A percentile compares a stretch with the other conserved stretches of the same genome.
phyloP scores from a whole-genome alignment of 2,888 invertebrate genomes.

The Hirudinaria manillensis region DNA sequence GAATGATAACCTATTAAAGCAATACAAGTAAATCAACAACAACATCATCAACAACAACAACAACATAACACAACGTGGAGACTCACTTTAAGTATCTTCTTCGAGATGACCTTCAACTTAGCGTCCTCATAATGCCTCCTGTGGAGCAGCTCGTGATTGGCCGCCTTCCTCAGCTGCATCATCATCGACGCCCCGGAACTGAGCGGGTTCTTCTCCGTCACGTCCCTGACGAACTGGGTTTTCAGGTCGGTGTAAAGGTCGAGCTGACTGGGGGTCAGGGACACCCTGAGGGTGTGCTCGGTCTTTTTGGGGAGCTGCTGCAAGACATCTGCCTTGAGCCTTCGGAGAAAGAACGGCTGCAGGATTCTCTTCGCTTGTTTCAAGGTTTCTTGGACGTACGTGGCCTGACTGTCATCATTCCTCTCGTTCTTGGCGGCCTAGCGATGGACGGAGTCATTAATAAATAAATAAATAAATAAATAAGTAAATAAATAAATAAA shows the following conservation, averaged over 20 bases:
- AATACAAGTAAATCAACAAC: background rate
- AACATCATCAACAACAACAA: no score
- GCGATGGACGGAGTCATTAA: no score
- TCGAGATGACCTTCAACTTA: conserved; percentile 64
- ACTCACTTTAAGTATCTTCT: conserved; percentile 48
- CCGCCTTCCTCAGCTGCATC: conserved; percentile 84
- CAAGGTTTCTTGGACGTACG: conserved; percentile 84
- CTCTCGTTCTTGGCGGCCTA: conserved; percentile 15
- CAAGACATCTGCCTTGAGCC: conserved; percentile 64
- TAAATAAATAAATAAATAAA: no score
- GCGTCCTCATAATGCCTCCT: conserved; percentile 65
- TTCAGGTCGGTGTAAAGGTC: conserved; percentile 70
- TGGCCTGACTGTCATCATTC: conserved; percentile 54
- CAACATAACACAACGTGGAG: no score
- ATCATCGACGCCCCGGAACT: conserved; percentile 45
- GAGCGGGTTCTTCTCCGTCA: background rate
- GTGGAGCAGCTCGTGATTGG: conserved; percentile 84
- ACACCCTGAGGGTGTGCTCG: conserved; percentile 65
- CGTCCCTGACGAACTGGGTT: conserved; percentile 45
- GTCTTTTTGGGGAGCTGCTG: conserved; percentile 74
- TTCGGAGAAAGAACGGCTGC: conserved; percentile 84
- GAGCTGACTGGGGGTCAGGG: conserved; percentile 69
- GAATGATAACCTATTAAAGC: background rate
- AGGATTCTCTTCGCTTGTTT: conserved; percentile 88
- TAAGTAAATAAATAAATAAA: no score